phyloP scores from a whole-genome alignment of 2,113 vertebrate species.

The Nesoenas mayeri region DNA sequence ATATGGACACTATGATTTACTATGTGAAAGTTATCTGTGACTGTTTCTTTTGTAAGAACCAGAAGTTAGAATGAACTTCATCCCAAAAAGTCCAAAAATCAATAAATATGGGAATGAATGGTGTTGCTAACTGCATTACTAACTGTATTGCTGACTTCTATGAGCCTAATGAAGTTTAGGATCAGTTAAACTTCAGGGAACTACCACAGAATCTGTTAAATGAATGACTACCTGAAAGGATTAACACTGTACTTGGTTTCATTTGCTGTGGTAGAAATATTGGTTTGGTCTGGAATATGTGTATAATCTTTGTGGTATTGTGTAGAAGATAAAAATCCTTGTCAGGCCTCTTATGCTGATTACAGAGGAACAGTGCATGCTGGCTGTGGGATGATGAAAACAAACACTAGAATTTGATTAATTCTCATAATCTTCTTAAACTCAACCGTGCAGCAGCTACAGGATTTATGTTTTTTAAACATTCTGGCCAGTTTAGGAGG shows the following conservation, averaged over 20 bases:
- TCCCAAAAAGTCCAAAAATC: not conserved
- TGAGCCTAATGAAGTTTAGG: not conserved
- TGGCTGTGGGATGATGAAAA: not conserved
- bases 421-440: not conserved
- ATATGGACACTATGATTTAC: not conserved
- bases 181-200: not conserved
- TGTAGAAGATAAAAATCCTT: not conserved
- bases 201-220: not conserved
- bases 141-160: not conserved
- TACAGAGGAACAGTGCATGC: not conserved
- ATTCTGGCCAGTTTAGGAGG: not conserved
- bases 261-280: not conserved
- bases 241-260: not conserved
- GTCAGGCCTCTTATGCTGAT: not conserved
- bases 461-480: not conserved
- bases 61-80: not conserved
- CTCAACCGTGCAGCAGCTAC: not conserved
- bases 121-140: not conserved
- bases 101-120: not conserved
- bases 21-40: not conserved
- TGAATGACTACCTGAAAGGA: not conserved
- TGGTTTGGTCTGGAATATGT: not conserved
- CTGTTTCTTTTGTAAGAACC: not conserved
- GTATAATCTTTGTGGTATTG: not conserved
- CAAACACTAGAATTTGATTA: not conserved